phyloP scores from a whole-genome alignment of 2,113 vertebrate species.

The Saccopteryx bilineata region DNA sequence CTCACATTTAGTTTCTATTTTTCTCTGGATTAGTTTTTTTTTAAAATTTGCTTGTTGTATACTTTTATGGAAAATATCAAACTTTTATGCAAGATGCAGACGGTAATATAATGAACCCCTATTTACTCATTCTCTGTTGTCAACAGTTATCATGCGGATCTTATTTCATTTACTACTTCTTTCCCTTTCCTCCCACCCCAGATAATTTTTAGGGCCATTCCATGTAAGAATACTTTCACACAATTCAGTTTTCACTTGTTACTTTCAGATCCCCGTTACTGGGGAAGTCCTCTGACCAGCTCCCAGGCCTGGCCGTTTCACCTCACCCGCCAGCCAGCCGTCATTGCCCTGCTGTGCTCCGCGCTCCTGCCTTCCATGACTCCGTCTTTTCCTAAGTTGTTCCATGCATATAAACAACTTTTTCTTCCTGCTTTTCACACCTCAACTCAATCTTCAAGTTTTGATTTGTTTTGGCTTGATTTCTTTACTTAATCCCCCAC shows the following conservation, averaged over 20 bases:
- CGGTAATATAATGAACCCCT: background rate
- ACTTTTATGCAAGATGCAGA: background rate
- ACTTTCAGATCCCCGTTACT: background rate
- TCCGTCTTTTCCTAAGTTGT: background rate
- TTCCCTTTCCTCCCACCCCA: background rate
- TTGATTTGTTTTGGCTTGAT: background rate
- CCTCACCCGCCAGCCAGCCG: background rate
- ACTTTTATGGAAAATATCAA: constrained; percentile 22
- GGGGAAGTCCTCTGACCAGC: background rate
- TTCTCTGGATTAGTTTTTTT: background rate
- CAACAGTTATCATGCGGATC: background rate
- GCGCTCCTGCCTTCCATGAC: background rate
- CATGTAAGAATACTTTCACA: background rate
- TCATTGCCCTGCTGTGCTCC: background rate
- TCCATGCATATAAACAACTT: background rate
- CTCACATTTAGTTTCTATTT: background rate
- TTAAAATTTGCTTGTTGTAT: background rate
- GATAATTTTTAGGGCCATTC: background rate
- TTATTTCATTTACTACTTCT: constrained; percentile 19
- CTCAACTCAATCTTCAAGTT: constrained; percentile 9
- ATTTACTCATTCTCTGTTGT: background rate
- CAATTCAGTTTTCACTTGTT: background rate
- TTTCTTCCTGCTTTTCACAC: background rate
- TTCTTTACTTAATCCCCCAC: constrained; percentile 10
- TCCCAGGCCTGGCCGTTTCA: background rate